These are phyloP conservation scores for Mus minutoides DNA, from an alignment of 2,797 vertebrate species.

Conservation along the genomic window DNA sequence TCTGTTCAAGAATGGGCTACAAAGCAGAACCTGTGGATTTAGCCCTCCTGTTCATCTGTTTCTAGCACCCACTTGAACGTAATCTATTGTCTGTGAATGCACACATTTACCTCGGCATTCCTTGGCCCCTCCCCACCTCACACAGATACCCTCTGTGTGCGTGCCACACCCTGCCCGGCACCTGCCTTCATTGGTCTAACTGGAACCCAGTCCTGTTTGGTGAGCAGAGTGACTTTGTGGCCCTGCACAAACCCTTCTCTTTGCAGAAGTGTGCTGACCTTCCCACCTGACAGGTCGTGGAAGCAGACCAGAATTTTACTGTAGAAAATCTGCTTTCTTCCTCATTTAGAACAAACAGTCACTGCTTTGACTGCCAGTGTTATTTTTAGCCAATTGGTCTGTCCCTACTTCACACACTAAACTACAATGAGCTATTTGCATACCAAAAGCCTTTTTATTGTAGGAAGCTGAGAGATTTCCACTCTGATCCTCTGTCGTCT, in stretches of 20 bases:
- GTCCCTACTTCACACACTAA: not conserved
- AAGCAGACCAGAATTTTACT: not conserved
- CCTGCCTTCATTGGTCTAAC: not conserved
- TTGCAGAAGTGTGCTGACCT: not conserved
- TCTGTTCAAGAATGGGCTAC: not conserved
- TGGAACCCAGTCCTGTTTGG: not conserved
- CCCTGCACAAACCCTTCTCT: not conserved
- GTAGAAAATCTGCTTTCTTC: constrained; percentile 39
- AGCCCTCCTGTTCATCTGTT: not conserved
- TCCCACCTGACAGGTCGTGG: too few species aligned
- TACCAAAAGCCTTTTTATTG: not conserved
- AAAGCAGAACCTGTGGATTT: not conserved
- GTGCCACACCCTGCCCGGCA: not conserved
- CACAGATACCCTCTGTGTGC: not conserved
- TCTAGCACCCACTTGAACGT: not conserved
- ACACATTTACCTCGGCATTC: constrained; percentile 3
- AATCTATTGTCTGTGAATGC: not conserved
- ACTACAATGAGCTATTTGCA: not conserved
- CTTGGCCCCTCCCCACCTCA: not conserved
- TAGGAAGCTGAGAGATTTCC: not conserved
- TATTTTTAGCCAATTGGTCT: constrained; percentile 35
- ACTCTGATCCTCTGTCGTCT: fast-evolving
- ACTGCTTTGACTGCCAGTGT: not conserved
- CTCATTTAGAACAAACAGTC: constrained; percentile 10
- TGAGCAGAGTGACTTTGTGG: not conserved